Conservation (phyloP, 2,888 invertebrate species). For the Mythimna impura region DNA sequence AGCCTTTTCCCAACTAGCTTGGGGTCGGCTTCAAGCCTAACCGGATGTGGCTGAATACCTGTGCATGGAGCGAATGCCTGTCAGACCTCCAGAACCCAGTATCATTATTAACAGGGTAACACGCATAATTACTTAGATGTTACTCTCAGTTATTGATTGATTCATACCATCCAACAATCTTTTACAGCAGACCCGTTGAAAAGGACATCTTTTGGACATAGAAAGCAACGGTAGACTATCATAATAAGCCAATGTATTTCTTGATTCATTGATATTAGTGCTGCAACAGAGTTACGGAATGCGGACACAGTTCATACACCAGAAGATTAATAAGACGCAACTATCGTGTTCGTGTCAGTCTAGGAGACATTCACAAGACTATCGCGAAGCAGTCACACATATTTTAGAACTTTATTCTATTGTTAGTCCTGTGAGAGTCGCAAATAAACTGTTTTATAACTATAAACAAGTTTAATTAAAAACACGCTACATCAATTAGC, state of each 20-base stretch:
- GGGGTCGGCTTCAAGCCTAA: too few relatives aligned
- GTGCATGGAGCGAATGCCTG: too few relatives aligned
- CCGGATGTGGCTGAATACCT: too few relatives aligned
- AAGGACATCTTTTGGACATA: neutral
- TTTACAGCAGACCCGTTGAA: neutral
- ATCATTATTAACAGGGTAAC: too few relatives aligned
- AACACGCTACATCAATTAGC: neutral
- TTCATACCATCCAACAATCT: neutral
- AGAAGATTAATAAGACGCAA: neutral
- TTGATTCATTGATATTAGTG: too few relatives aligned
- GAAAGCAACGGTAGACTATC: too few relatives aligned
- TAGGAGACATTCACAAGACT: neutral
- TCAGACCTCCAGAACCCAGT: too few relatives aligned
- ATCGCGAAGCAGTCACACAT: neutral
- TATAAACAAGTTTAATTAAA: neutral
- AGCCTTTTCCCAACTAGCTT: too few relatives aligned
- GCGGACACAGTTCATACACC: neutral
- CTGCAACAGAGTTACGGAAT: neutral
- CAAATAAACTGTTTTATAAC: neutral
- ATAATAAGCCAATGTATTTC: too few relatives aligned
- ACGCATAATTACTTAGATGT: too few relatives aligned
- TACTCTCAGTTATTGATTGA: too few relatives aligned
- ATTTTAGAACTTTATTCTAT: neutral
- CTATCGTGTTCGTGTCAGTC: neutral
- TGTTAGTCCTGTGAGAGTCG: too few relatives aligned